Evolutionary conservation across 2,797 vertebrate genomes (phyloP), one percentile per base, ranked within the genome.

Genomic region (Myripristis jacobus): DNA sequence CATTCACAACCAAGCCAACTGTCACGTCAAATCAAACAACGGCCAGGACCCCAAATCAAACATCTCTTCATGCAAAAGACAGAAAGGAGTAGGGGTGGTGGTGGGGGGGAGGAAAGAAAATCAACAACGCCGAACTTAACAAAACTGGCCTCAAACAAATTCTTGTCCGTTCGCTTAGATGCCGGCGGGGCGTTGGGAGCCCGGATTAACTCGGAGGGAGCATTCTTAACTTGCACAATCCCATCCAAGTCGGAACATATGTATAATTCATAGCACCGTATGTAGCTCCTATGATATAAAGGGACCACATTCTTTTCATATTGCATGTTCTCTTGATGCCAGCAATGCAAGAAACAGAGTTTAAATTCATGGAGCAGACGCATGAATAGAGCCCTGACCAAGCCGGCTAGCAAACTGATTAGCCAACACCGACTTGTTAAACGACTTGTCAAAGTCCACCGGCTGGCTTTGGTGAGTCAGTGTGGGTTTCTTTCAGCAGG

Each of bases 1-100:
- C 83, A 87, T 94, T 93, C 90, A 92, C 83, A 80, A 77, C 76
- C 82, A 81, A 87, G 82, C 88, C 85, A 87, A 93, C 89, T 88
- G 86, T 91, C 90, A 93, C 82, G 57, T 88, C 85, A 82, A 91
- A 92, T 92, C 90, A 92, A 89, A 91, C 87, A 88, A 82, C 76
- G 0, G 68, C 79, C 82, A 60, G 77, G 79, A 73, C 80, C 85
- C 82, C 80, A 88, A 92, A 89, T 92, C 87, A 92, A 92, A 89
- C 87, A 92, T 86, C 80, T 89, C 86, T 91, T 90, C 71, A 87
- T 61, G 78, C 67, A 64, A 67, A 70, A 50, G 54, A 9, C 59
- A 79, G 60, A 88, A 82, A 78, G 52, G 53, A 79, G 74, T 75
- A 74, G 83, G 74, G 77, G 65, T n/a, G n/a, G n/a, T n/a, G n/a